phyloP scores from a whole-genome alignment of 1,140 invertebrate genomes.

The Contarinia nasturtii region DNA sequence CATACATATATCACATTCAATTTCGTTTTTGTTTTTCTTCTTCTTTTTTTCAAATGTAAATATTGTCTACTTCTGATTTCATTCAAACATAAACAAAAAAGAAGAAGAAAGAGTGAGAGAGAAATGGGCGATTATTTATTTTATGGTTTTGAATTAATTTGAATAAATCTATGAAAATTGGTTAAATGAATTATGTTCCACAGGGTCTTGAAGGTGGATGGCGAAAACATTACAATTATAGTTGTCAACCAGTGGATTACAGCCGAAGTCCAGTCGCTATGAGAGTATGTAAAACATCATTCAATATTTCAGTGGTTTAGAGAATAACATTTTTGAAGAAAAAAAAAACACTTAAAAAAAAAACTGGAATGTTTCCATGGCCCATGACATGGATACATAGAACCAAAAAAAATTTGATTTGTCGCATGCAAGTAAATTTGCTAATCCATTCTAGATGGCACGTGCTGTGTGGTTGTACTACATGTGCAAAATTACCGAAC shows the following conservation, averaged over 20 bases:
- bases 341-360: neutral
- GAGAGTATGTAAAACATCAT: slow-evolving; percentile 38
- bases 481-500: slow-evolving; percentile 38
- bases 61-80: too few species aligned
- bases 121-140: neutral
- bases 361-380: neutral
- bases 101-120: too few species aligned
- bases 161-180: neutral
- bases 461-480: slow-evolving; percentile 41
- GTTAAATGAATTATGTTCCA: slow-evolving; percentile 3
- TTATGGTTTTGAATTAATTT: neutral
- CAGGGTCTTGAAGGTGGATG: slow-evolving; percentile 38
- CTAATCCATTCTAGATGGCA: slow-evolving; percentile 31
- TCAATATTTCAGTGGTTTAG: neutral
- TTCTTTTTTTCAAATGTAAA: too few species aligned
- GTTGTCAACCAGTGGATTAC: slow-evolving; percentile 71
- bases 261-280: slow-evolving; percentile 47
- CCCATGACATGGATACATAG: too few species aligned
- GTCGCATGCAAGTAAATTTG: too few species aligned
- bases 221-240: slow-evolving; percentile 52
- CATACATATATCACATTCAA: too few species aligned
- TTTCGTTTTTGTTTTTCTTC: too few species aligned
- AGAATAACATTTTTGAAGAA: neutral
- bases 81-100: too few species aligned
- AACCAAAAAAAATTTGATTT: too few species aligned